A percentile compares a stretch with the other conserved stretches of the same genome.
phyloP scores from a whole-genome alignment of 2,797 vertebrate species.

The Chrosomus eos region DNA sequence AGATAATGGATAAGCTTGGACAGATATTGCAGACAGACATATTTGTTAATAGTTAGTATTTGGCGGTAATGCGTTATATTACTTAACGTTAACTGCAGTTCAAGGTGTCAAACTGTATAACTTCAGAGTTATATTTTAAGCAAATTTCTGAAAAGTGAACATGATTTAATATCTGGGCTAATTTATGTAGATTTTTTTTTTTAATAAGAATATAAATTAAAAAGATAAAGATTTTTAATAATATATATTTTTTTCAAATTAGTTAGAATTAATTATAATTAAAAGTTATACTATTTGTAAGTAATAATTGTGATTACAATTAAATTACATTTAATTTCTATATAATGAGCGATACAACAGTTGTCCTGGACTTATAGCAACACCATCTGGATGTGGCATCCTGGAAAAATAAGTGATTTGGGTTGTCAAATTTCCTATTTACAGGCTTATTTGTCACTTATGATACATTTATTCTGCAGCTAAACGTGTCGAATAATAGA shows the following conservation, averaged over 20 bases:
- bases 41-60: slow-evolving; percentile 20
- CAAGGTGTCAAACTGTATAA: too few species aligned
- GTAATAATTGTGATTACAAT: too few species aligned
- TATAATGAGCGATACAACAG: background rate
- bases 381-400: background rate
- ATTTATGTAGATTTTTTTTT: background rate
- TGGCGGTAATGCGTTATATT: background rate
- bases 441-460: background rate
- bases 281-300: too few species aligned
- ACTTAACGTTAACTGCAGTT: background rate
- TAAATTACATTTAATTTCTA: too few species aligned
- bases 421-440: background rate
- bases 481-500: background rate
- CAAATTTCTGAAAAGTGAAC: background rate
- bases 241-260: too few species aligned
- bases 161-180: background rate
- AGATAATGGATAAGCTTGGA: background rate
- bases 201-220: background rate
- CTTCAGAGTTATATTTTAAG: background rate
- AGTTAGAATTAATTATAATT: too few species aligned
- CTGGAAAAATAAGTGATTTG: background rate
- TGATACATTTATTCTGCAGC: background rate
- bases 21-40: slow-evolving; percentile 1
- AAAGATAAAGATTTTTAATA: background rate
- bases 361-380: background rate